Evolutionary conservation across 2,797 vertebrate genomes (phyloP).

Genomic region (Ciconia nigra): DNA sequence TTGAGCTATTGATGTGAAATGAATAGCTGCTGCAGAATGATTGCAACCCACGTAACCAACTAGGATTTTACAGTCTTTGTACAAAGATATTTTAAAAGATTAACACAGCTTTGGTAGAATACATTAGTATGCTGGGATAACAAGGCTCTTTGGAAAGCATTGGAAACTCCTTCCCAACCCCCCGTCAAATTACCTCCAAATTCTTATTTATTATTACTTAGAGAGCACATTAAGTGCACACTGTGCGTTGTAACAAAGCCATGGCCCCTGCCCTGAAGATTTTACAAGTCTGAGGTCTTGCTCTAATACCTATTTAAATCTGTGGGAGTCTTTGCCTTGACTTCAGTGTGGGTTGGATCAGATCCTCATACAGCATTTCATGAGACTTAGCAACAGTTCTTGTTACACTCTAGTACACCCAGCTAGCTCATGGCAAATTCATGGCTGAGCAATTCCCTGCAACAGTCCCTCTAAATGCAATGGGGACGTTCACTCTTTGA

Average conservation of each 20-base stretch:
- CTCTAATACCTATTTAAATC: conserved; percentile 22
- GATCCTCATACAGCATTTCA: not conserved
- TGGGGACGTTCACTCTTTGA: not conserved
- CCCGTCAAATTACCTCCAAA: conserved; percentile 1
- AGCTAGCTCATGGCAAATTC: not conserved
- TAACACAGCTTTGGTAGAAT: not conserved
- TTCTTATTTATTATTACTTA: conserved; percentile 17
- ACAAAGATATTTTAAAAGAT: not conserved
- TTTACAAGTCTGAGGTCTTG: conserved; percentile 24
- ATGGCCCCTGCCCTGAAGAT: conserved; percentile 4
- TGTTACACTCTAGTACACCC: not conserved
- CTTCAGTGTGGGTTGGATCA: not conserved
- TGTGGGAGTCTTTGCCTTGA: conserved; percentile 26
- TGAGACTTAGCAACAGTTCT: not conserved
- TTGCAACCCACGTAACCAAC: not conserved
- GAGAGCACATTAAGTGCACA: not conserved
- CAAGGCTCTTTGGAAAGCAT: not conserved
- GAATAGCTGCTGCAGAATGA: not conserved
- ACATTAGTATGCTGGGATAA: not conserved
- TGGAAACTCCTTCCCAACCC: not conserved
- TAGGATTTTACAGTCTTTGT: not conserved
- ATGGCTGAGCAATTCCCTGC: not conserved
- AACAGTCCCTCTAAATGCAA: not conserved
- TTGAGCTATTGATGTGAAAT: not conserved
- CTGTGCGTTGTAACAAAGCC: conserved; percentile 2